Percentiles rank a stretch among this genome's conserved stretches.
Conservation (phyloP, 2,113 vertebrate species). For the Heptranchias perlo region DNA sequence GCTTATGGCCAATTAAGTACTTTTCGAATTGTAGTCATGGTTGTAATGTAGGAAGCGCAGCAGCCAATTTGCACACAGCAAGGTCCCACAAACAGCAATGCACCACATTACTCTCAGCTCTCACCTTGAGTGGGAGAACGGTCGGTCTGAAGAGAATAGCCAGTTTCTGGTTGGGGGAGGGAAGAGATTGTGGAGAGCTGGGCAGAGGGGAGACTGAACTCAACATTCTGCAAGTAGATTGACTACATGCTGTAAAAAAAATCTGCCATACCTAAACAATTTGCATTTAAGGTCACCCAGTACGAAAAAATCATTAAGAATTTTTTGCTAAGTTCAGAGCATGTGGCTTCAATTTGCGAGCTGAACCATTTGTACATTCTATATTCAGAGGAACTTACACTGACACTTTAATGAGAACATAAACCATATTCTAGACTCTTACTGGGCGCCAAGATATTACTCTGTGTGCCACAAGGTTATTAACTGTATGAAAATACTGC, state of each 20-base stretch:
- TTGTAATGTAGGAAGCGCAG: not conserved
- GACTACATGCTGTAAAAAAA: not conserved
- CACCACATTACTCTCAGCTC: no score
- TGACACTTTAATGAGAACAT: slow-evolving; percentile 38
- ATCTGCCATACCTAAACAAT: not conserved
- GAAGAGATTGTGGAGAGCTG: not conserved
- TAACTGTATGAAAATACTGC: slow-evolving; percentile 6
- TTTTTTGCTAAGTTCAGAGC: not conserved
- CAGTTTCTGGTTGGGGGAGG: not conserved
- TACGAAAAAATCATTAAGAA: not conserved
- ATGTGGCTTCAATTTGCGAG: slow-evolving; percentile 25
- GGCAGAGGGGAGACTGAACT: not conserved
- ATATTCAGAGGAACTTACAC: slow-evolving; percentile 8
- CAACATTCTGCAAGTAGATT: not conserved
- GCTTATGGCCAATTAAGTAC: not conserved
- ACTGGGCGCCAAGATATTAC: not conserved
- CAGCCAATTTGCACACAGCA: not conserved
- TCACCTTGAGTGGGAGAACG: not conserved
- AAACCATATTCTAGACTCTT: slow-evolving; percentile 29
- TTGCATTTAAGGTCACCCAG: not conserved
- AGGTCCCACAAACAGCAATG: not conserved
- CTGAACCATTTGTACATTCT: not conserved
- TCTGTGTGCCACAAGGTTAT: not conserved
- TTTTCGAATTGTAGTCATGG: not conserved
- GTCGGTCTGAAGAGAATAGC: not conserved